These are phyloP conservation scores for Cromileptes altivelis DNA, from an alignment of 2,113 vertebrate species.

Conservation along the genomic window DNA sequence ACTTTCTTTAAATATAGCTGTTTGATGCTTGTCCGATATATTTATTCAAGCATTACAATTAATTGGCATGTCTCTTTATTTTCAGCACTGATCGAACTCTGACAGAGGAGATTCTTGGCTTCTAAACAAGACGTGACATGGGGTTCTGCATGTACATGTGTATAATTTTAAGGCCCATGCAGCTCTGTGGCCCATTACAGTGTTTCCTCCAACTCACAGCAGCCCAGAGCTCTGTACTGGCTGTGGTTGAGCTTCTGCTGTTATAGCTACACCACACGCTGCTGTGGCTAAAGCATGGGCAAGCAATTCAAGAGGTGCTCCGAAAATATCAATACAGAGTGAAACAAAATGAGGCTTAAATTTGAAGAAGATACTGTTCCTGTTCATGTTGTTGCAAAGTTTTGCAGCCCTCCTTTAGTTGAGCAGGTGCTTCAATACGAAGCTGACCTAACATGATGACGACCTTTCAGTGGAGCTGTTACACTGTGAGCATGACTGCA, in stretches of 20 bases:
- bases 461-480: slow-evolving; percentile 49
- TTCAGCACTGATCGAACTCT: slow-evolving; percentile 21
- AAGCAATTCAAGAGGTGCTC: background rate
- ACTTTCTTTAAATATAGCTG: background rate
- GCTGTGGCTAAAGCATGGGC: background rate
- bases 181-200: background rate
- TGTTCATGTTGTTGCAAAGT: background rate
- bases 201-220: slow-evolving; percentile 18
- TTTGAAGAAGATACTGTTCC: background rate
- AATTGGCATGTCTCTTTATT: background rate
- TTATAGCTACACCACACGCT: background rate
- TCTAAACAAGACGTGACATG: background rate
- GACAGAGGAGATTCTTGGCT: background rate
- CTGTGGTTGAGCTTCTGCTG: slow-evolving; percentile 2
- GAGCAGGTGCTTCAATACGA: slow-evolving; percentile 36
- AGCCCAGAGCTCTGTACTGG: background rate
- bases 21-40: background rate
- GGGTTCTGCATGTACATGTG: background rate
- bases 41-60: background rate
- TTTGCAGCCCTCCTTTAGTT: background rate
- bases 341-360: background rate
- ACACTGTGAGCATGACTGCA: slow-evolving; percentile 37
- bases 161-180: background rate
- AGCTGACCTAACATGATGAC: slow-evolving; percentile 41
- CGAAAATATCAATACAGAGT: background rate